phyloP scores from a whole-genome alignment of 2,113 vertebrate genomes.

The Calyptomena viridis region DNA sequence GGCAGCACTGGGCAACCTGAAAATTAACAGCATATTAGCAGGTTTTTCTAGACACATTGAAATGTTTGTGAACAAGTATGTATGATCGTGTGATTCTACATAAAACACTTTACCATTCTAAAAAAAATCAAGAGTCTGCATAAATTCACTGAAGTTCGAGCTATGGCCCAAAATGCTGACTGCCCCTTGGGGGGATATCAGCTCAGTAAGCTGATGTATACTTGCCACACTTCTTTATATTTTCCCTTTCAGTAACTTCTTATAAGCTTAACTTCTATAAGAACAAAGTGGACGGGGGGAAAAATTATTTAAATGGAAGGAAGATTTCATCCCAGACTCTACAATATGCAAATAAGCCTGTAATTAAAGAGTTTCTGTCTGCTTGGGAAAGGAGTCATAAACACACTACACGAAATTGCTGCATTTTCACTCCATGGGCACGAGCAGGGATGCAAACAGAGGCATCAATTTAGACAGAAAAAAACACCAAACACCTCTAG shows the following conservation, averaged over 20 bases:
- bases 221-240: background rate
- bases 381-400: background rate
- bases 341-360: background rate
- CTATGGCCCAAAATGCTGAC: background rate
- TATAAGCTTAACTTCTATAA: background rate
- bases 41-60: background rate
- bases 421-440: background rate
- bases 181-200: background rate
- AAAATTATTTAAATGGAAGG: background rate
- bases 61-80: background rate
- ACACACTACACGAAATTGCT: background rate
- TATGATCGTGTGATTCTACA: background rate
- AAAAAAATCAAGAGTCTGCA: background rate
- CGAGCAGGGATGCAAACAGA: background rate
- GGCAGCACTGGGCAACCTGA: constrained; percentile 73
- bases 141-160: background rate
- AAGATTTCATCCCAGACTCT: background rate
- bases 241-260: background rate
- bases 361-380: background rate
- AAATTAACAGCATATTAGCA: background rate
- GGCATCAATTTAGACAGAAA: background rate
- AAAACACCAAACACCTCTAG: background rate
- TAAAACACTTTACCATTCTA: background rate
- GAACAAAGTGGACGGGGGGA: background rate
- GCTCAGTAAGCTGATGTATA: background rate